Percentiles rank a stretch among this genome's conserved stretches.
Conservation (phyloP, 1,140 invertebrate species). For the Zophobas atratus region DNA sequence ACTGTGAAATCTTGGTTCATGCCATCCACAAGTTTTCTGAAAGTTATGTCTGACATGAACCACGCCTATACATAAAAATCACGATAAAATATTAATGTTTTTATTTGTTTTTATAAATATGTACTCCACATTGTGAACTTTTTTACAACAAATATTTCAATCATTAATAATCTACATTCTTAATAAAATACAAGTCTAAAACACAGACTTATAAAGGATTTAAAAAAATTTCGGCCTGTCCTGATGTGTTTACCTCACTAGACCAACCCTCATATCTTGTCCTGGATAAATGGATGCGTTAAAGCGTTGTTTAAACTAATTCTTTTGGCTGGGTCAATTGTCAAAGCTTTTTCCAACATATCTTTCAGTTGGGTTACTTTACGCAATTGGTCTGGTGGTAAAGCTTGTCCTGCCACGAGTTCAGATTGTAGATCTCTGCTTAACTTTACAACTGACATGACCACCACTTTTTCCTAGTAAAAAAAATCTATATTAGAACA, state of each 20-base stretch:
- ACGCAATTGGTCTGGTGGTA: constrained; percentile 90
- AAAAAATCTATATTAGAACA: constrained; percentile 47
- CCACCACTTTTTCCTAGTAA: constrained; percentile 94
- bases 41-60: constrained; percentile 33
- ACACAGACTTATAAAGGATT: constrained; percentile 23
- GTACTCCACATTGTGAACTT: constrained; percentile 26
- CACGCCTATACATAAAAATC: constrained; percentile 14
- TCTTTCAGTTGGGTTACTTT: constrained; percentile 96
- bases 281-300: constrained; percentile 97
- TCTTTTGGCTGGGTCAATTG: constrained; percentile 94
- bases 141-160: constrained; percentile 16
- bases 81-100: constrained; percentile 27
- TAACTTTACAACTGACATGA: constrained; percentile 92
- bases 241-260: constrained; percentile 61
- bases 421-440: constrained; percentile 90
- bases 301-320: constrained; percentile 95
- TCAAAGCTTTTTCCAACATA: constrained; percentile 93
- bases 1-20: constrained; percentile 8
- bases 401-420: constrained; percentile 88
- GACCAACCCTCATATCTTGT: constrained; percentile 78
- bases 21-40: constrained; percentile 12
- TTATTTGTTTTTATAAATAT: constrained; percentile 28
- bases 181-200: constrained; percentile 37
- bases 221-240: constrained; percentile 36
- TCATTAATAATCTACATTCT: constrained; percentile 21